A percentile compares a stretch with the other conserved stretches of the same genome.
These are phyloP conservation scores for Pseudomugil tenellus DNA, from an alignment of 2,797 vertebrate species.

Conservation along the genomic window DNA sequence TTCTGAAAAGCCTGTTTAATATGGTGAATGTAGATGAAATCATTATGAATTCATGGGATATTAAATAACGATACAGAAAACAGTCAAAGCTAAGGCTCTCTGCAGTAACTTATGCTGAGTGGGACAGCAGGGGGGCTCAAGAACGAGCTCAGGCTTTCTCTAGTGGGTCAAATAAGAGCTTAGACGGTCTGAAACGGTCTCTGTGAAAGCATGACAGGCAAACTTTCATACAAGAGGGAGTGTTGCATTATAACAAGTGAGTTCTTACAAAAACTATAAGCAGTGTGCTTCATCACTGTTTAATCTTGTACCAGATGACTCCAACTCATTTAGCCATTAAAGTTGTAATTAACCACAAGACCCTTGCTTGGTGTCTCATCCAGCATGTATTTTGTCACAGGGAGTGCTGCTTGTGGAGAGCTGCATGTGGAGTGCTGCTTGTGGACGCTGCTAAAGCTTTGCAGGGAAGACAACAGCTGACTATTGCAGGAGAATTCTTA, in stretches of 20 bases:
- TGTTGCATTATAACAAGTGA: not conserved
- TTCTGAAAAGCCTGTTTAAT: constrained; percentile 69
- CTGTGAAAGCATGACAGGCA: constrained; percentile 41
- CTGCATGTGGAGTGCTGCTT: no score
- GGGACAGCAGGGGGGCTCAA: constrained; percentile 26
- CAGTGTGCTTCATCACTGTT: not conserved
- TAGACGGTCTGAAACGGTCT: constrained; percentile 44
- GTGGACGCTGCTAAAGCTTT: constrained; percentile 41
- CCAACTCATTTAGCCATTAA: constrained; percentile 16
- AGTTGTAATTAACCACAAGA: no score
- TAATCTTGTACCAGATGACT: constrained; percentile 4
- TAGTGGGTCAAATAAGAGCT: constrained; percentile 50
- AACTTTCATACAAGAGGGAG: constrained; percentile 34
- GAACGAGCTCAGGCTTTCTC: constrained; percentile 33
- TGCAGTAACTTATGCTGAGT: constrained; percentile 46
- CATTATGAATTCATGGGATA: constrained; percentile 67
- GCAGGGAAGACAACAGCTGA: constrained; percentile 19
- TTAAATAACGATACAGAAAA: constrained; percentile 70
- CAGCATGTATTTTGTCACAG: constrained; percentile 19
- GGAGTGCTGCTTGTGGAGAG: no score
- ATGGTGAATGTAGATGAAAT: constrained; percentile 66
- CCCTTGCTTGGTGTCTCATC: constrained; percentile 29
- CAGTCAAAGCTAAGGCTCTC: constrained; percentile 55
- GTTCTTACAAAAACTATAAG: no score
- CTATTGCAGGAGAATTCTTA: constrained; percentile 41